Percentiles rank a stretch among this genome's conserved stretches.
Conservation (phyloP, 2,888 invertebrate genomes). For the Drosophila putrida region DNA sequence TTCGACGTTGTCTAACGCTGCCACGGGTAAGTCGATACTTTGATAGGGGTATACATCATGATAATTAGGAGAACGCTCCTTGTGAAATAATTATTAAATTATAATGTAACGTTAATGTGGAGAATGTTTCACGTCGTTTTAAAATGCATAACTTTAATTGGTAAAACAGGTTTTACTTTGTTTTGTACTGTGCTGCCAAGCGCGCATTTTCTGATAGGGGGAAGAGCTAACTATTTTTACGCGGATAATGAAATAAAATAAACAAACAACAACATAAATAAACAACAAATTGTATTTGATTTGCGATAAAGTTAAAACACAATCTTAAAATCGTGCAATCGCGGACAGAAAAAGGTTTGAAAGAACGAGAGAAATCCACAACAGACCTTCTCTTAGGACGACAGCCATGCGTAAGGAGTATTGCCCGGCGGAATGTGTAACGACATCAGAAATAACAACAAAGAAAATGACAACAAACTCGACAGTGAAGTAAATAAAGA, state of each 20-base stretch:
- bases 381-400: conserved; percentile 27
- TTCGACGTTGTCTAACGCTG: conserved; percentile 53
- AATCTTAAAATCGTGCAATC: background rate
- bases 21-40: conserved; percentile 50
- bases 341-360: background rate
- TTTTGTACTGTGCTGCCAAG: too few relatives aligned
- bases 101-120: background rate
- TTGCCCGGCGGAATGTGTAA: conserved; percentile 64
- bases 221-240: too few relatives aligned
- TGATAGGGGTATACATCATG: conserved; percentile 35
- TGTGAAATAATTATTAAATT: background rate
- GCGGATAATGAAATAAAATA: too few relatives aligned
- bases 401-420: conserved; percentile 65
- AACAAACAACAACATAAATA: too few relatives aligned
- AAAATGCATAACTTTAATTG: too few relatives aligned
- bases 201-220: too few relatives aligned
- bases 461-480: conserved; percentile 21
- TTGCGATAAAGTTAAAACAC: too few relatives aligned
- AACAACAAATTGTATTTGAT: too few relatives aligned
- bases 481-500: conserved; percentile 40
- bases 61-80: background rate
- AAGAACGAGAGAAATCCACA: background rate
- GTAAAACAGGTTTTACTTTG: too few relatives aligned
- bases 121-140: too few relatives aligned
- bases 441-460: conserved; percentile 28